phyloP scores from a whole-genome alignment of 2,797 vertebrate species.

The Sebastes steindachneri region DNA sequence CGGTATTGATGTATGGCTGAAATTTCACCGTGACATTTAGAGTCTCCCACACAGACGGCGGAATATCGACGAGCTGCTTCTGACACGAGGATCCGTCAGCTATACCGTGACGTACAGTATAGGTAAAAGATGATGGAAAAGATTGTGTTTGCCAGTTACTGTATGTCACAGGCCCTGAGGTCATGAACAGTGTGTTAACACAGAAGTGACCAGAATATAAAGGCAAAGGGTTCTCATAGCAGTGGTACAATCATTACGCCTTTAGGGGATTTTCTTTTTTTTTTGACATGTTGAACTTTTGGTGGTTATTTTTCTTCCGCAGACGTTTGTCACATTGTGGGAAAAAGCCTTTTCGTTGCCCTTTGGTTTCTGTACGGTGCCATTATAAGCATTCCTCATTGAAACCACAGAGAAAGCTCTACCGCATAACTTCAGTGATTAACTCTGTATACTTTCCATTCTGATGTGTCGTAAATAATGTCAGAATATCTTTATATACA shows the following conservation, averaged over 20 bases:
- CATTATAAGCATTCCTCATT: background rate
- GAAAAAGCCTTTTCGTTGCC: conserved; percentile 8
- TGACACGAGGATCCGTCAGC: conserved; percentile 20
- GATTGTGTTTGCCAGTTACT: conserved; percentile 24
- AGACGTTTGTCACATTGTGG: conserved; percentile 17
- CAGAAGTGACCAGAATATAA: background rate
- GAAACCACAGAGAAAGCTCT: background rate
- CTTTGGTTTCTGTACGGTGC: background rate
- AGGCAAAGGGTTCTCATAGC: conserved; percentile 1
- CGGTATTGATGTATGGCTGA: conserved; percentile 33
- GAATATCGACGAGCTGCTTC: conserved; percentile 28
- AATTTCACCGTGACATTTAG: conserved; percentile 52
- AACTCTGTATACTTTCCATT: background rate
- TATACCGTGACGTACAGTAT: background rate
- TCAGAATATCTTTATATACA: background rate
- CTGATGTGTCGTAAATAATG: background rate
- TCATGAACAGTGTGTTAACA: background rate
- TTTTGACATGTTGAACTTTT: conserved; percentile 5
- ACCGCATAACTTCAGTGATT: background rate
- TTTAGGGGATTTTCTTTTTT: background rate
- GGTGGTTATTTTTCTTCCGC: background rate
- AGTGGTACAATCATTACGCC: background rate
- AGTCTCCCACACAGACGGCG: background rate
- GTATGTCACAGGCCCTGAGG: background rate
- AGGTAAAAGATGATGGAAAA: conserved; percentile 30